A percentile compares a stretch with the other conserved stretches of the same genome.
These are phyloP conservation scores for Barnardius zonarius DNA, from an alignment of 2,113 vertebrate genomes.

Conservation along the genomic window DNA sequence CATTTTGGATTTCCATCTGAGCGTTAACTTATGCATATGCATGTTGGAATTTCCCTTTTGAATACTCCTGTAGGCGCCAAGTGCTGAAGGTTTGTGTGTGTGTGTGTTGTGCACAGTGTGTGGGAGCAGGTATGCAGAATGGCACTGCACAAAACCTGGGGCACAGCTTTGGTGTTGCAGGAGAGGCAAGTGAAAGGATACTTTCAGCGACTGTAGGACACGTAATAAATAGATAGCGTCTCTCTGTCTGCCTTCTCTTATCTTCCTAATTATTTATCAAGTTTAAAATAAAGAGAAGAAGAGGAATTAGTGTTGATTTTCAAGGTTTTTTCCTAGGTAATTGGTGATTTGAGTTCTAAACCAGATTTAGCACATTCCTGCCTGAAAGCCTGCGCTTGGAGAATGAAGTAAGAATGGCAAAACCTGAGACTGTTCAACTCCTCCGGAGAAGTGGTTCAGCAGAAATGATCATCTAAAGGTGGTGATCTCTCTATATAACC, in stretches of 20 bases:
- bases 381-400: constrained; percentile 1
- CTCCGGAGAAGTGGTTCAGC: constrained; percentile 25
- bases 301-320: constrained; percentile 42
- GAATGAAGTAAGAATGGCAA: background rate
- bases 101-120: background rate
- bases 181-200: background rate
- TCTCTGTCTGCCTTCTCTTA: background rate
- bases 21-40: constrained; percentile 5
- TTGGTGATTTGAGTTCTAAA: constrained; percentile 6
- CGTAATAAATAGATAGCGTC: background rate
- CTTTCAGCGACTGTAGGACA: background rate
- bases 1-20: constrained; percentile 2
- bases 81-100: background rate
- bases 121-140: background rate
- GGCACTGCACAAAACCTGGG: background rate
- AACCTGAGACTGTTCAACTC: background rate
- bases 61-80: background rate
- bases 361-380: background rate
- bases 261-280: background rate
- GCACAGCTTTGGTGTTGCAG: background rate
- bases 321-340: constrained; percentile 38
- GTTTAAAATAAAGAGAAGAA: background rate
- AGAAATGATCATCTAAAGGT: constrained; percentile 4
- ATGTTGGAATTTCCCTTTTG: constrained; percentile 40
- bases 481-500: background rate